Evolutionary conservation across 1,140 invertebrate genomes (phyloP).

Genomic region (Drosophila fuyamai): DNA sequence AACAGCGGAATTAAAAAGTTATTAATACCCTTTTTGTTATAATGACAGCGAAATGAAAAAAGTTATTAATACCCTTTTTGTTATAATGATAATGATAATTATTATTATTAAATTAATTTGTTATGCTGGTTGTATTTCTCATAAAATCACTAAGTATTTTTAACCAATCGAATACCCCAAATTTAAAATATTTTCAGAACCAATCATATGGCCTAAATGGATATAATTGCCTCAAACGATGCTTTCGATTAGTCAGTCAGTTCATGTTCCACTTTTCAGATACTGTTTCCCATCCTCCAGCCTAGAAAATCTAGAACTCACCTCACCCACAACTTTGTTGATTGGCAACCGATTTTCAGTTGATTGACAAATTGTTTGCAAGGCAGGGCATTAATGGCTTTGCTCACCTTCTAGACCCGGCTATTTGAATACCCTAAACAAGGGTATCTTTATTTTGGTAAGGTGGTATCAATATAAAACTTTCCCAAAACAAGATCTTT

Average conservation of each 20-base stretch:
- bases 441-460: background rate
- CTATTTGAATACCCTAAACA: background rate
- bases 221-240: conserved; percentile 42
- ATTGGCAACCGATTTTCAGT: conserved; percentile 70
- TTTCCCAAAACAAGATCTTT: too few relatives aligned
- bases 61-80: too few relatives aligned
- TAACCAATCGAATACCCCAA: too few relatives aligned
- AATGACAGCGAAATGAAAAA: too few relatives aligned
- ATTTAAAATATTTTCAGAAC: background rate
- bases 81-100: too few relatives aligned
- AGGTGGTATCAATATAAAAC: too few relatives aligned
- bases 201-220: conserved; percentile 35
- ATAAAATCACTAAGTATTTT: too few relatives aligned
- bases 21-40: too few relatives aligned
- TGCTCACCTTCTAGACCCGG: too few relatives aligned
- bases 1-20: too few relatives aligned
- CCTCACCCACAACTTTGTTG: conserved; percentile 30
- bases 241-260: conserved; percentile 40
- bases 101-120: too few relatives aligned
- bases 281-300: conserved; percentile 3
- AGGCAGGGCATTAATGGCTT: background rate
- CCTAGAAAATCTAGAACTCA: conserved; percentile 4
- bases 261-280: conserved; percentile 22
- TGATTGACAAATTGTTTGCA: conserved; percentile 67
- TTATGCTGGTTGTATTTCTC: too few relatives aligned